Evolutionary conservation across 2,888 invertebrate genomes (phyloP).

Genomic region (Sialis lutaria): DNA sequence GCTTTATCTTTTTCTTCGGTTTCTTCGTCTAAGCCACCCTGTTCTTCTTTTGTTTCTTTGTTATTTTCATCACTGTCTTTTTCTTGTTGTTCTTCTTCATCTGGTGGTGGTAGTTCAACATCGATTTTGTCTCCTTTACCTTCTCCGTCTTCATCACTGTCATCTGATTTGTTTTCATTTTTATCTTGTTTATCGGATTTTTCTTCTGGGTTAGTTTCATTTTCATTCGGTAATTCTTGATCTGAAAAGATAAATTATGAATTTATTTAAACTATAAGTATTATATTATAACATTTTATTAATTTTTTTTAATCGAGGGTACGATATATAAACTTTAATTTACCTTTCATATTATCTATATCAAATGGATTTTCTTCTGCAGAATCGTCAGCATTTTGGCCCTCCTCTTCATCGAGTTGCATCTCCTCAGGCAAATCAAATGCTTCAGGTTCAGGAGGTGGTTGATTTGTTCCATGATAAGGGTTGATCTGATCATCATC

Average conservation of each 20-base stretch:
- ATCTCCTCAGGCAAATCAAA: conserved; percentile 80
- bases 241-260: too few relatives aligned
- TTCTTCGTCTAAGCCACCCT: conserved; percentile 21
- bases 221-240: too few relatives aligned
- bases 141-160: conserved; percentile 26
- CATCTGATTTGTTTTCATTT: conserved; percentile 16
- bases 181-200: conserved; percentile 14
- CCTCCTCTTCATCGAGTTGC: conserved; percentile 56
- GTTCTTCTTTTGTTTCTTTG: conserved; percentile 10
- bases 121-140: conserved; percentile 21
- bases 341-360: conserved; percentile 60
- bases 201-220: conserved; percentile 12
- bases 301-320: too few relatives aligned
- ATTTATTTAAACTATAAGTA: background rate
- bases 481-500: conserved; percentile 72
- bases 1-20: conserved; percentile 20
- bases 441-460: conserved; percentile 65
- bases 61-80: conserved; percentile 16
- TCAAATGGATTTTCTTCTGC: conserved; percentile 72
- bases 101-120: conserved; percentile 20
- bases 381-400: conserved; percentile 35
- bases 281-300: too few relatives aligned
- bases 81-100: conserved; percentile 10
- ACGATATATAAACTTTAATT: conserved; percentile 4
- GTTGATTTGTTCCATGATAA: conserved; percentile 62